These are phyloP conservation scores for Australoheros facetus DNA, from an alignment of 2,797 vertebrate species.

Conservation along the genomic window DNA sequence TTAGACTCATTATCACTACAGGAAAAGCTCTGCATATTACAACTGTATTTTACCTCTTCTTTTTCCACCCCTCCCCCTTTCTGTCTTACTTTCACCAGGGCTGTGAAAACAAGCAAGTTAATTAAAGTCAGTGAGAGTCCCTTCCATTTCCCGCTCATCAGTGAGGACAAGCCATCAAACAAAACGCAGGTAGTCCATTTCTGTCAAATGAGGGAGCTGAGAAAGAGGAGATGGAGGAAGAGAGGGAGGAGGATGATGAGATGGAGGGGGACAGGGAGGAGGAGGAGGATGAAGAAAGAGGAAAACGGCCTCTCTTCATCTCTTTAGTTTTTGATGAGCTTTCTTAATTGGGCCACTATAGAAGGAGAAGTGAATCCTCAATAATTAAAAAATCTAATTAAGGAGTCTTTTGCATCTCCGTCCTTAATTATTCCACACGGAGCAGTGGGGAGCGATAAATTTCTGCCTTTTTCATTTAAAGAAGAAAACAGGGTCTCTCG, in stretches of 20 bases:
- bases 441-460: slow-evolving; percentile 73
- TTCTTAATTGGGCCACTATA: slow-evolving; percentile 84
- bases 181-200: slow-evolving; percentile 63
- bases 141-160: slow-evolving; percentile 64
- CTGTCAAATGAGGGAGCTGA: slow-evolving; percentile 54
- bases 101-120: slow-evolving; percentile 61
- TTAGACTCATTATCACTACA: slow-evolving; percentile 69
- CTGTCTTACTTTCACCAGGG: slow-evolving; percentile 34
- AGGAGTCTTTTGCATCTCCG: slow-evolving; percentile 82
- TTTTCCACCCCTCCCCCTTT: background rate
- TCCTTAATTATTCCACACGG: slow-evolving; percentile 80
- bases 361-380: slow-evolving; percentile 82
- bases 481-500: slow-evolving; percentile 55
- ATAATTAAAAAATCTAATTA: slow-evolving; percentile 89
- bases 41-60: slow-evolving; percentile 25
- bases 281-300: slow-evolving; percentile 25
- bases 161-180: slow-evolving; percentile 69
- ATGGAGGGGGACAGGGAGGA: slow-evolving; percentile 2
- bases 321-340: slow-evolving; percentile 80
- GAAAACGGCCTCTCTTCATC: slow-evolving; percentile 63
- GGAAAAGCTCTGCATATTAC: slow-evolving; percentile 14
- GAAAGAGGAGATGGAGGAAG: slow-evolving; percentile 28
- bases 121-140: slow-evolving; percentile 64
- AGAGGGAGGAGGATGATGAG: slow-evolving; percentile 26
- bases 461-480: slow-evolving; percentile 76